Evolutionary conservation across 2,113 vertebrate genomes (phyloP).

Genomic region (Pyrgilauda ruficollis): DNA sequence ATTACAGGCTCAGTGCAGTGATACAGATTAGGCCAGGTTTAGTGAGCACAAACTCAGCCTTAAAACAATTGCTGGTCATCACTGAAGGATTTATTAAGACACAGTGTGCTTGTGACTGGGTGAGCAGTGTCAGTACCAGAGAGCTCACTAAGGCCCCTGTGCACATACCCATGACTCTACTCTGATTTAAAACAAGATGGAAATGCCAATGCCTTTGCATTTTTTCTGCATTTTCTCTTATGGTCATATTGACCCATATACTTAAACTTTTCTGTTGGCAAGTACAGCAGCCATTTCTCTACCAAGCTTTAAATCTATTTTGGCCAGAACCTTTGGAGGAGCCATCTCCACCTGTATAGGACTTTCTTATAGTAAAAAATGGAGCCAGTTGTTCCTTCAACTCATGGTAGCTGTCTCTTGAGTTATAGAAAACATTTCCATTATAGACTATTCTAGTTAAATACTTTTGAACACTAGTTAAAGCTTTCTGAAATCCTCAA

Average conservation of each 20-base stretch:
- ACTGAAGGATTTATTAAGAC: background rate
- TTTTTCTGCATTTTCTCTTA: background rate
- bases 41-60: background rate
- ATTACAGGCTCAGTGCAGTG: background rate
- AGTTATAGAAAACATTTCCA: background rate
- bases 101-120: background rate
- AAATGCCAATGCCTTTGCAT: background rate
- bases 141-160: background rate
- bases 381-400: background rate
- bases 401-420: background rate
- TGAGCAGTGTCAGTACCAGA: background rate
- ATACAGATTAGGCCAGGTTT: background rate
- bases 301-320: background rate
- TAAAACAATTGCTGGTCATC: background rate
- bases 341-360: background rate
- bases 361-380: background rate
- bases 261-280: background rate
- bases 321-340: background rate
- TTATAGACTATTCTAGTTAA: background rate
- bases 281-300: background rate
- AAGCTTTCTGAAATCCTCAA: background rate
- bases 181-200: background rate
- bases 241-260: background rate
- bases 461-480: background rate
- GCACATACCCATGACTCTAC: background rate